Evolutionary conservation across 2,797 vertebrate genomes (phyloP).

Genomic region (Smutsia temminckii): DNA sequence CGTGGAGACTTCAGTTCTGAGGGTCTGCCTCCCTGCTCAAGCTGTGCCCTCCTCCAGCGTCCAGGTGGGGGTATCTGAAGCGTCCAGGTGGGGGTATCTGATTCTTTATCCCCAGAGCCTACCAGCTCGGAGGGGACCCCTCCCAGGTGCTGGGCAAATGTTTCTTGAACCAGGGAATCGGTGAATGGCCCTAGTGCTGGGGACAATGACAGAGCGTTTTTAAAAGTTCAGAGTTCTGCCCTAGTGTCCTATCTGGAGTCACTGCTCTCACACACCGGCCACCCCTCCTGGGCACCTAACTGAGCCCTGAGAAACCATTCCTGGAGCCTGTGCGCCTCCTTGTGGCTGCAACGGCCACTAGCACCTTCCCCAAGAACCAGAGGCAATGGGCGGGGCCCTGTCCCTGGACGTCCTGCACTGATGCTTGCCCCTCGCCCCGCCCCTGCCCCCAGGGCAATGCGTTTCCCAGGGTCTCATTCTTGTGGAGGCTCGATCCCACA

Average conservation of each 20-base stretch:
- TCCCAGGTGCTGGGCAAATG: neutral
- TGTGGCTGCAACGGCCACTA: neutral
- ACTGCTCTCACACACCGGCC: neutral
- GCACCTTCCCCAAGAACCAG: neutral
- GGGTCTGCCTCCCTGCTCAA: neutral
- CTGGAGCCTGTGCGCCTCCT: neutral
- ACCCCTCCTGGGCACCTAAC: neutral
- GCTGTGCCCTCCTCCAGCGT: neutral
- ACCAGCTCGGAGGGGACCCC: neutral
- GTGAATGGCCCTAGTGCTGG: neutral
- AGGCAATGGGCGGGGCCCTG: neutral
- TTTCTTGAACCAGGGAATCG: neutral
- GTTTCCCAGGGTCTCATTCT: neutral
- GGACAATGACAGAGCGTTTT: neutral
- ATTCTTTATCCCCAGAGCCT: neutral
- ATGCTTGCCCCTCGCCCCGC: fast-evolving
- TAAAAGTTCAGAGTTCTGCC: neutral
- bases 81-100: neutral
- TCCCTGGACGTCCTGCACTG: fast-evolving
- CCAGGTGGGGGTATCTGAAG: neutral
- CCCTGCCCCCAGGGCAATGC: fast-evolving
- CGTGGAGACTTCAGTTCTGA: neutral
- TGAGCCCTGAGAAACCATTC: neutral
- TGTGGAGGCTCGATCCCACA: neutral
- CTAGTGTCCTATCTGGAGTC: neutral